Conservation (phyloP, 2,113 vertebrate species). For the Lagopus leucura region DNA sequence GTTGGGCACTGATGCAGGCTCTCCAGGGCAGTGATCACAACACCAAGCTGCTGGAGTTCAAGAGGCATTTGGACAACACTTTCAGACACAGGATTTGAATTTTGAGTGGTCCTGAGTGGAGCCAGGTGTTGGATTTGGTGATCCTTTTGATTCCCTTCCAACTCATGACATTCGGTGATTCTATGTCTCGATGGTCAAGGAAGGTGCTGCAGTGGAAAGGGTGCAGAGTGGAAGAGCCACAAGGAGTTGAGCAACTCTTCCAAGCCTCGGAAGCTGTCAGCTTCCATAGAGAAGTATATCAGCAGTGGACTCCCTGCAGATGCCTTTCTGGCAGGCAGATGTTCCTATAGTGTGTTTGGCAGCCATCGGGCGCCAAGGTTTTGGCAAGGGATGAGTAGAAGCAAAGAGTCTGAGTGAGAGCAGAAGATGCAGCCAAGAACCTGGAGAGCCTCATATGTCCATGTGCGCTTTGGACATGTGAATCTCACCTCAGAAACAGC, state of each 20-base stretch:
- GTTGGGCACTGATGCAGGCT: neutral
- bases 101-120: neutral
- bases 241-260: neutral
- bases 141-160: neutral
- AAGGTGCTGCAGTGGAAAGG: neutral
- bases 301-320: neutral
- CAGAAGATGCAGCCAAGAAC: neutral
- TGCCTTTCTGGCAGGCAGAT: slow-evolving; percentile 1
- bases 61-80: neutral
- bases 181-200: neutral
- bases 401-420: neutral
- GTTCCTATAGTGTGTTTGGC: neutral
- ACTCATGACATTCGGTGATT: neutral
- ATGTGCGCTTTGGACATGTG: neutral
- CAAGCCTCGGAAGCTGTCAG: neutral
- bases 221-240: neutral
- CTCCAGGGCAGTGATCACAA: neutral
- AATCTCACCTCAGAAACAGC: neutral
- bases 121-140: neutral
- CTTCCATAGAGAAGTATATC: neutral
- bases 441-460: neutral
- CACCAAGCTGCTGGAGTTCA: neutral
- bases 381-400: neutral
- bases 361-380: accelerated
- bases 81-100: neutral